Base-by-base conservation (phyloP, 2,113 vertebrate species). In the Vulpes ferrilata region DNA sequence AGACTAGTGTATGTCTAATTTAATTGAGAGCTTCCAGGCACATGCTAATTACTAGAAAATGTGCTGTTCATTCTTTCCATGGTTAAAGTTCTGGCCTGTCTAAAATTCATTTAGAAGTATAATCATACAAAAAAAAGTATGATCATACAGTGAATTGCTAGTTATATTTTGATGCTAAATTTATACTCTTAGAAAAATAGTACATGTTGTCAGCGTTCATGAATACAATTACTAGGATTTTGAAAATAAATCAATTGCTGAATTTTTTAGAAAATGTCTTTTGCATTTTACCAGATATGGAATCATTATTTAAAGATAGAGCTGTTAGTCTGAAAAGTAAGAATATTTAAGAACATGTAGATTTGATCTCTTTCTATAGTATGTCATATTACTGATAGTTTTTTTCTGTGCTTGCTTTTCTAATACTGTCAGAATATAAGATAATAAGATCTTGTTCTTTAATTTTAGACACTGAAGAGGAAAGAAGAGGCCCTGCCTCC, bases 1-100 rank as follows among this genome's bases (percentile, higher is more conserved):
- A 92, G 85, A 93, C 35, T 53, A 91, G 38, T 43, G 51, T 62
- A 7, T 78, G 71, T 59, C 51, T 91, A 95, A 84, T 88, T 88
- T 93, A 96, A 82, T 92, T 93, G 76, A 32, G 30, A 73, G 35
- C 25, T 82, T 65, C 38, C 5, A 83, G 64, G 74, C 74, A 94
- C 19, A 85, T 95, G 84, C 87, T 86, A 79, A 97, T 92, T 90
- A 67, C 30, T 48, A 92, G 35, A 43, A 94, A 96, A 95, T 51
- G 55, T 76, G 53, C 16, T 95, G 11, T 35, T 95, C 25, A 91
- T 79, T 95, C 59, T 92, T 93, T 81, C 57, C 38, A 85, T 1
- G 6, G 74, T 51, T 16, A 92, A 97, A 88, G 22, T 57, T 11
- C n/a, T 93, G 51, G 38, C 30, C 35, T 94, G 27, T 78, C 30